Evolutionary conservation across 1,140 invertebrate species (phyloP).

Genomic region (Conus betulinus): DNA sequence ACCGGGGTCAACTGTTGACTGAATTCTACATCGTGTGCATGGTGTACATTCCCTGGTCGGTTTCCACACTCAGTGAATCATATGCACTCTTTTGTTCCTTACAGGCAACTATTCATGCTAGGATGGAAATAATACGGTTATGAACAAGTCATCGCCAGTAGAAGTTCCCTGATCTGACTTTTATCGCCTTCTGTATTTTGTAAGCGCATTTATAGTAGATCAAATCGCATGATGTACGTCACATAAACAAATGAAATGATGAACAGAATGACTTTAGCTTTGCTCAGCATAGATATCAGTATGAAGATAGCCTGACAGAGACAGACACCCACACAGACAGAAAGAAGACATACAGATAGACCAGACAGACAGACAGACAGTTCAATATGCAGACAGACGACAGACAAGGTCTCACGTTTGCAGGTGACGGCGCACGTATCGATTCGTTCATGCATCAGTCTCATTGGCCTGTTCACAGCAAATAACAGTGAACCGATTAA

Average conservation of each 20-base stretch:
- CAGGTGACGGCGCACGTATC: constrained; percentile 19
- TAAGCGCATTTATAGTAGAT: too few species aligned
- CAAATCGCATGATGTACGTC: too few species aligned
- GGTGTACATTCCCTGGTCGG: too few species aligned
- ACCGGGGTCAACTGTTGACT: too few species aligned
- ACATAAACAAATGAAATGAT: too few species aligned
- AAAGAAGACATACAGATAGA: background rate
- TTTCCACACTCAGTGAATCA: background rate
- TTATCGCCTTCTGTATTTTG: too few species aligned
- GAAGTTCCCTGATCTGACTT: background rate
- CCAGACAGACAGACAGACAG: background rate
- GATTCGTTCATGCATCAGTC: background rate
- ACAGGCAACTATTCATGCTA: background rate
- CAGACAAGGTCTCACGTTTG: constrained; percentile 26
- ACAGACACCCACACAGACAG: background rate
- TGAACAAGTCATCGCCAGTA: background rate
- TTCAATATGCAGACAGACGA: background rate
- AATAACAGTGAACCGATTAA: background rate
- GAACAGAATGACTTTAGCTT: background rate
- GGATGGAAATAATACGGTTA: background rate
- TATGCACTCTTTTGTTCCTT: background rate
- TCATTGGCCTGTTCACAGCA: constrained; percentile 4
- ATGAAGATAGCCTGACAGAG: background rate
- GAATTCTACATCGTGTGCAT: too few species aligned
- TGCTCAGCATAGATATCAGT: background rate